phyloP scores from a whole-genome alignment of 2,888 invertebrate genomes.

The Notodonta dromedarius region DNA sequence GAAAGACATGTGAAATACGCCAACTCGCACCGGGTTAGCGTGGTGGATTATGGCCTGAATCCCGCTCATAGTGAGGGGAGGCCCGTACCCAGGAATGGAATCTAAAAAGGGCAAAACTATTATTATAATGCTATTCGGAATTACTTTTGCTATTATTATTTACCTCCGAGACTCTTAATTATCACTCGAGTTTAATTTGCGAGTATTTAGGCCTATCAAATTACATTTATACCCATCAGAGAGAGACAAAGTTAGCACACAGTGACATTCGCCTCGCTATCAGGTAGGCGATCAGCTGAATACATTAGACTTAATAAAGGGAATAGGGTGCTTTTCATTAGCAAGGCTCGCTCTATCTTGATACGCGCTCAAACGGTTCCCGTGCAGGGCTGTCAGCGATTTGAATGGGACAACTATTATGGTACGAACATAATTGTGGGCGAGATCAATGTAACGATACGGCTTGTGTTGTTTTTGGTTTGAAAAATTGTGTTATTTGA shows the following conservation, averaged over 20 bases:
- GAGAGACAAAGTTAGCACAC: conserved; percentile 42
- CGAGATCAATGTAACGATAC: not conserved
- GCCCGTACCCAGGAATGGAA: no score
- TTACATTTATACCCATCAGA: conserved; percentile 36
- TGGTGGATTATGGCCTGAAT: no score
- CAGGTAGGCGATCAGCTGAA: conserved; percentile 69
- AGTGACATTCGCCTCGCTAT: conserved; percentile 74
- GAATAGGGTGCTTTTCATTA: conserved; percentile 79
- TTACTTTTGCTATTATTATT: no score
- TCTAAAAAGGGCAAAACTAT: no score
- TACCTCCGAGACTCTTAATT: no score
- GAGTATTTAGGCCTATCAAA: not conserved
- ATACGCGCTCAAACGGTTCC: conserved; percentile 51
- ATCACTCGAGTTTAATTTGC: no score
- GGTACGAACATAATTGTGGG: conserved; percentile 2
- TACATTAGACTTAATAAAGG: conserved; percentile 83
- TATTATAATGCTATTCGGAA: no score
- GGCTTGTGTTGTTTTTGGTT: not conserved
- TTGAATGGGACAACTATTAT: not conserved
- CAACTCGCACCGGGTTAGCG: no score
- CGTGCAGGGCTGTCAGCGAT: conserved; percentile 25
- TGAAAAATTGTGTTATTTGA: not conserved
- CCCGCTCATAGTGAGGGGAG: no score
- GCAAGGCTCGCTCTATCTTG: conserved; percentile 68
- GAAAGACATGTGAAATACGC: no score